Evolutionary conservation across 2,888 invertebrate species (phyloP), one percentile per base, ranked within the genome.

Genomic region (Acleris holmiana): DNA sequence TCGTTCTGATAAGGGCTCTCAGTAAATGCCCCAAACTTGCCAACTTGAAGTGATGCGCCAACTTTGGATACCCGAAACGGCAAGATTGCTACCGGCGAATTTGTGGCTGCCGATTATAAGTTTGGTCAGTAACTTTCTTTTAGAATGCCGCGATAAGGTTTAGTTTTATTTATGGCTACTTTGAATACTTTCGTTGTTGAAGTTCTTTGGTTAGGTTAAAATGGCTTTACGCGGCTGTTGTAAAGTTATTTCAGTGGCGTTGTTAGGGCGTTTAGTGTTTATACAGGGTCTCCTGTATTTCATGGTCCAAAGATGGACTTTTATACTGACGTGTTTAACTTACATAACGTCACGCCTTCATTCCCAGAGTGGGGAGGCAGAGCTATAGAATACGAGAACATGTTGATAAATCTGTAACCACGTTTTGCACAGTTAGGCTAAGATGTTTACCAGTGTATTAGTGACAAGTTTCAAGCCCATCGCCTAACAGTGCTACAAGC

Each of bases 1-100:
- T 71, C 69, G 70, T 67, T 70, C 50, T 61, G 73, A 73, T 73
- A 72, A 73, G 71, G 66, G 63, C 67, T 44, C 61, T 61, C 62
- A 53, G 70, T 69, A 72, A 72, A 73, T 70, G 59, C 72, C 71
- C 67, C 58, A 61, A 73, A 75, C 68, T 74, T 73, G 66, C 67
- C 67, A 67, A 71, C 61, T 73, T 71, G 61, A 70, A 70, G 70
- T 66, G 74, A 71, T 72, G 60, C 61, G 68, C 71, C 68, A 74
- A 74, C 73, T 73, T 72, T 70, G 59, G 67, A 65, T 72, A 68
- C 29, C 58, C 56, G 40, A 50, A 55, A 55, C 55, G 53, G 50
- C 46, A 19, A 58, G 63, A 63, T 63, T 53, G 63, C 51, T 29
- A 62, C 46, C 35, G 15, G 40, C 15, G 51, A 57, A 63, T 63